Evolutionary conservation across 2,113 vertebrate species (phyloP), one percentile per base, ranked within the genome.

Genomic region (Pangasianodon hypophthalmus): DNA sequence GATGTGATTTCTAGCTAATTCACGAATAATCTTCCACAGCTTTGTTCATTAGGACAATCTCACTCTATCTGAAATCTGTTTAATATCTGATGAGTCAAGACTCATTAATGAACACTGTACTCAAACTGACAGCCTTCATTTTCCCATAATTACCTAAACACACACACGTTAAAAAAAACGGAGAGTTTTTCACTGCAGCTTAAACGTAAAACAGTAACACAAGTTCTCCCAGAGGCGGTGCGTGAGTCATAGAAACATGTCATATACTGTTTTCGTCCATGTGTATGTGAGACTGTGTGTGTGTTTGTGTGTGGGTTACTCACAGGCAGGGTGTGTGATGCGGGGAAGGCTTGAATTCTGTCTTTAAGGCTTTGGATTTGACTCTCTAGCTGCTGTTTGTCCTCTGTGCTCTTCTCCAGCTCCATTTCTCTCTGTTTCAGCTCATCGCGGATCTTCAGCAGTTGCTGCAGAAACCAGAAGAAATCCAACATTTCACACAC

Each of bases 361-460:
- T 98, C 97, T 93, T 97, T 98, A 89, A 99, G 96, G 79, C 91
- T 97, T 94, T 97, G 97, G 62, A 99, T 94, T 88, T 98, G 96
- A 1, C 92, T 94, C 92, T 97, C 97, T 91, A 98, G 93, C 92
- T 98, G 97, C n/a, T 96, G 93, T 92, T 98, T 98, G 80, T 98
- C 97, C 88, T 99, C 97, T 84, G 94, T 93, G 91, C 96, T 95
- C 95, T 97, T 98, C 93, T 98, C 97, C 88, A 99, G 93, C 92
- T 99, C 98, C 2, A 92, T 93, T 91, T 98, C 97, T 92, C 96
- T 96, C 93, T 96, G 97, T 89, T 98, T 98, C 92, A 97, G 96
- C 69, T 99, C 98, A 6, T 99, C 97, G 90, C 98, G 97, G 91
- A 98, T 96, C 94, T 98, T 97, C 90, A 98, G 93, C 85, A 99